Conservation (phyloP, 2,888 invertebrate species). For the Choreutis nemorana region DNA sequence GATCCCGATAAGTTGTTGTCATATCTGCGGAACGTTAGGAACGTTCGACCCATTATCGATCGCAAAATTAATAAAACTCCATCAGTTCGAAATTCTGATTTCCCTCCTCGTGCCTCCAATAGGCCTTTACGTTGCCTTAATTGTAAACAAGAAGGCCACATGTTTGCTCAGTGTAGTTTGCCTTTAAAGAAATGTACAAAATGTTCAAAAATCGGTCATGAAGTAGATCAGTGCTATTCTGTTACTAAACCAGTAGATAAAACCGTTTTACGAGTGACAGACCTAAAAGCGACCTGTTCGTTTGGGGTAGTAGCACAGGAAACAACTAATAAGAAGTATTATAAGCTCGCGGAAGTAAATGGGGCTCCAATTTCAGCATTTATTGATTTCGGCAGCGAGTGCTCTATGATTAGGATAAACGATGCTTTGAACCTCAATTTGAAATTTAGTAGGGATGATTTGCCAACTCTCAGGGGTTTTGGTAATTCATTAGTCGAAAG, state of each 20-base stretch:
- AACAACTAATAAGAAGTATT: conserved; percentile 7
- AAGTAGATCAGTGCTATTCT: conserved; percentile 4
- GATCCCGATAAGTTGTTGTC: conserved; percentile 5
- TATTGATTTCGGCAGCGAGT: conserved; percentile 12
- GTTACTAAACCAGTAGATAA: not conserved
- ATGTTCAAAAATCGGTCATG: conserved; percentile 4
- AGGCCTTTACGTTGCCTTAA: conserved; percentile 2
- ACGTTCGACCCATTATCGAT: conserved; percentile 1
- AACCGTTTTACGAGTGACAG: not conserved
- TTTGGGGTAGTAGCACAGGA: not conserved
- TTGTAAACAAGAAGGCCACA: conserved; percentile 6
- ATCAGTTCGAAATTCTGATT: not conserved
- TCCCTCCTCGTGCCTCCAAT: not conserved
- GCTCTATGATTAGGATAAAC: conserved; percentile 6
- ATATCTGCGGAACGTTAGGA: not conserved
- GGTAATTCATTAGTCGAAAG: conserved; percentile 6
- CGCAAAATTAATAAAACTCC: not conserved
- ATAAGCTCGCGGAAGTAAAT: conserved; percentile 6
- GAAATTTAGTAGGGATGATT: not conserved
- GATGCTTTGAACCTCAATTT: conserved; percentile 1
- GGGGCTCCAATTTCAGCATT: conserved; percentile 3
- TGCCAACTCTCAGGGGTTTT: conserved; percentile 8
- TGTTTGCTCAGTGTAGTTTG: conserved; percentile 1
- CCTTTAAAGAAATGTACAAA: conserved; percentile 4
- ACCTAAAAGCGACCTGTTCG: not conserved